A percentile compares a stretch with the other conserved stretches of the same genome.
These are phyloP conservation scores for Chouioia cunea DNA, from an alignment of 2,888 invertebrate species.

Conservation along the genomic window DNA sequence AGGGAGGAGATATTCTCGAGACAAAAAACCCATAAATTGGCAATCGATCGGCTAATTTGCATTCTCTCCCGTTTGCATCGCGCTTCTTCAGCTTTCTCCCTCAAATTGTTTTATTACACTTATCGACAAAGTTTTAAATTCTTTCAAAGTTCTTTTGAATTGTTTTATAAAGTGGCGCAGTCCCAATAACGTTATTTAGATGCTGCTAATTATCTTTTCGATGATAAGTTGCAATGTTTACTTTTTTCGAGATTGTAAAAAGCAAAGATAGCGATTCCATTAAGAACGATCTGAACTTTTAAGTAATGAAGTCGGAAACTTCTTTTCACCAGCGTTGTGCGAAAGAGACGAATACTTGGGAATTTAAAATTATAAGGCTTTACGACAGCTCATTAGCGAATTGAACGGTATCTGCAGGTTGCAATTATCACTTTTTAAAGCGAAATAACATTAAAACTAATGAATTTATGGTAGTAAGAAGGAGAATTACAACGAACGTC, in stretches of 20 bases:
- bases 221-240: not conserved
- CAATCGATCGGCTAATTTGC: conserved; percentile 44
- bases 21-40: conserved; percentile 41
- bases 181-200: not conserved
- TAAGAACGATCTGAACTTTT: conserved; percentile 9
- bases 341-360: too few relatives aligned
- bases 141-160: too few relatives aligned
- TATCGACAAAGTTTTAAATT: too few relatives aligned
- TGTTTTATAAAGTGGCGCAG: too few relatives aligned
- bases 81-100: not conserved
- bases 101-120: too few relatives aligned
- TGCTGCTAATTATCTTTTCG: conserved; percentile 13
- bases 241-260: conserved; percentile 8
- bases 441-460: conserved; percentile 9
- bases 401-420: not conserved
- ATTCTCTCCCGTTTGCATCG: conserved; percentile 14
- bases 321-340: not conserved
- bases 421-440: conserved; percentile 38
- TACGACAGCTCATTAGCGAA: conserved; percentile 24
- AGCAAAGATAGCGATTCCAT: conserved; percentile 3
- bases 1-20: conserved; percentile 2
- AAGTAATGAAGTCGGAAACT: conserved; percentile 3
- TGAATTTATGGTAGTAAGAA: not conserved
- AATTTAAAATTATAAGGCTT: not conserved
- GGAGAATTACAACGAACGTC: too few relatives aligned